Evolutionary conservation across 2,797 vertebrate species (phyloP).

Genomic region (Spinus olivaceus): DNA sequence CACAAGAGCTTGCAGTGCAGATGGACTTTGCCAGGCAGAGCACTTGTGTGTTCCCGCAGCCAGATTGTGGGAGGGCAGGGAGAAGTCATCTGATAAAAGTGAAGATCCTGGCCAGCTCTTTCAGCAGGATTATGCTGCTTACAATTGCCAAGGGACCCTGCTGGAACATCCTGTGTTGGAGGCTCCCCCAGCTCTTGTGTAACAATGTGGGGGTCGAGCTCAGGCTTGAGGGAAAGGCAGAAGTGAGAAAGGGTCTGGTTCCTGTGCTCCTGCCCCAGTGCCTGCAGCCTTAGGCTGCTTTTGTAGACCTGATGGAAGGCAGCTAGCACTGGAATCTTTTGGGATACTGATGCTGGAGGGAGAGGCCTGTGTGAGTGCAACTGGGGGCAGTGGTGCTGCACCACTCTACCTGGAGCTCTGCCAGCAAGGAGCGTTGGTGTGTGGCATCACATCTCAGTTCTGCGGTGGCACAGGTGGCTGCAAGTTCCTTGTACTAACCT

Average conservation of each 20-base stretch:
- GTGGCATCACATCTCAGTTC: accelerated
- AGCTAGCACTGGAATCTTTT: neutral
- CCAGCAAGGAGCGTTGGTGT: accelerated
- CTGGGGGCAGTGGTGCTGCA: neutral
- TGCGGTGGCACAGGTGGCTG: accelerated
- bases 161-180: neutral
- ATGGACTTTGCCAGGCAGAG: constrained; percentile 59
- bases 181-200: neutral
- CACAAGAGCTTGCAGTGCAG: neutral
- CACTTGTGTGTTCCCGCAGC: neutral
- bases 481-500: neutral
- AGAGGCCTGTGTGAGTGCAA: neutral
- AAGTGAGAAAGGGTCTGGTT: neutral
- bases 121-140: neutral
- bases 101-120: neutral
- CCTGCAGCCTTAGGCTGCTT: neutral
- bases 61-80: constrained; percentile 40
- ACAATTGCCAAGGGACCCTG: constrained; percentile 4
- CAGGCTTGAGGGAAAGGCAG: neutral
- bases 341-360: neutral
- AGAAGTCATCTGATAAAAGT: constrained; percentile 57
- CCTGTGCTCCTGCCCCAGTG: neutral
- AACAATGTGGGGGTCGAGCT: neutral
- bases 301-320: neutral
- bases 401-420: accelerated